Evolutionary conservation across 2,888 invertebrate species (phyloP).

Genomic region (Troides helena): DNA sequence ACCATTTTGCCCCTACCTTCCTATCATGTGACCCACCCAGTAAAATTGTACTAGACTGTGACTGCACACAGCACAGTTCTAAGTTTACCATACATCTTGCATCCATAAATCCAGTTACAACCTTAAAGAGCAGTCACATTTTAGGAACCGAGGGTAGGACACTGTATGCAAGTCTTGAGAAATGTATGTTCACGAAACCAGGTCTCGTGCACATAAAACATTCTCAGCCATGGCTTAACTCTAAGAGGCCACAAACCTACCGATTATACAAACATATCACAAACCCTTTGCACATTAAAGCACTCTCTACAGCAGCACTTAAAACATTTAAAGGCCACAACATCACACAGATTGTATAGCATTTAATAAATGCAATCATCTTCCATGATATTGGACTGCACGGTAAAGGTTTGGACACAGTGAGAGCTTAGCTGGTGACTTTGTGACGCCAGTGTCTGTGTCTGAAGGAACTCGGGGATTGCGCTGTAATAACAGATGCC

Average conservation of each 20-base stretch:
- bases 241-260: constrained; percentile 52
- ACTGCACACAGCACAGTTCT: constrained; percentile 6
- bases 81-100: background rate
- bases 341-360: constrained; percentile 46
- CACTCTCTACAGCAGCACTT: too few relatives aligned
- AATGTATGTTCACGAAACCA: constrained; percentile 63
- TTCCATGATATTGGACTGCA: constrained; percentile 47
- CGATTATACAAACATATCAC: background rate
- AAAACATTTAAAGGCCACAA: constrained; percentile 35
- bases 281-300: background rate
- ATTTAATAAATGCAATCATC: constrained; percentile 37
- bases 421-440: constrained; percentile 65
- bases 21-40: constrained; percentile 59
- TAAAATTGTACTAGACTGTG: constrained; percentile 56
- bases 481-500: constrained; percentile 60
- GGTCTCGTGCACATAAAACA: constrained; percentile 62
- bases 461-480: constrained; percentile 43
- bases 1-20: constrained; percentile 57
- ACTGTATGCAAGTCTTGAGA: constrained; percentile 73
- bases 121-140: constrained; percentile 57
- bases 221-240: constrained; percentile 66
- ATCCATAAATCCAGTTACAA: constrained; percentile 48
- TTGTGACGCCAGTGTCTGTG: constrained; percentile 54
- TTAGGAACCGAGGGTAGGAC: constrained; percentile 61
- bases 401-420: constrained; percentile 47